Evolutionary conservation across 2,113 vertebrate species (phyloP).

Genomic region (Opisthocomus hoazin): DNA sequence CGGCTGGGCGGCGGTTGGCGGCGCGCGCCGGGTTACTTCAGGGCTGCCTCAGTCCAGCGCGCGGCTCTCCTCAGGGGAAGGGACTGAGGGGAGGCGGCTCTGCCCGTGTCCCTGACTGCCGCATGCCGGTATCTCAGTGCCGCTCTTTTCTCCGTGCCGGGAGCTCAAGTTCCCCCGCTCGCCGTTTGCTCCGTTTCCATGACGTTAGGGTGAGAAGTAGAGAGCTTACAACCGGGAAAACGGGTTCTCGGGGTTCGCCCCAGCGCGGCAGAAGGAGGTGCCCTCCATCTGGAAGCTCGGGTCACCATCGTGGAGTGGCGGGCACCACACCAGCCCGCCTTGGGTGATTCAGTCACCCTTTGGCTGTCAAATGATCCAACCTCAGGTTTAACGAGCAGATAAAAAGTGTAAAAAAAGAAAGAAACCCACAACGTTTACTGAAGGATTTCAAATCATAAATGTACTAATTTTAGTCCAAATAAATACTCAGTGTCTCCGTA

Average conservation of each 20-base stretch:
- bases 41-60: neutral
- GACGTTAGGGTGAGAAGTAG: neutral
- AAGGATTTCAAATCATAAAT: no score
- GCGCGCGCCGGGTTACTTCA: fast-evolving
- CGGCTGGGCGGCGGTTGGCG: no score
- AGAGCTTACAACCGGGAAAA: fast-evolving
- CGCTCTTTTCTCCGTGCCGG: fast-evolving
- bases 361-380: neutral
- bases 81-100: fast-evolving
- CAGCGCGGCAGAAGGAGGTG: neutral
- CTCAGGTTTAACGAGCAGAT: no score
- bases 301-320: neutral
- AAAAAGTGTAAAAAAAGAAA: no score
- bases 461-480: no score
- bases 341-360: neutral
- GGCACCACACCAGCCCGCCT: fast-evolving
- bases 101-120: fast-evolving
- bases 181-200: fast-evolving
- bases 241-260: neutral
- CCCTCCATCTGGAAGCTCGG: fast-evolving
- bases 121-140: fast-evolving
- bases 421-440: no score
- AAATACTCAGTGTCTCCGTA: no score
- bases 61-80: neutral
- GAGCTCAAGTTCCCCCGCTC: no score